A percentile compares a stretch with the other conserved stretches of the same genome.
Conservation (phyloP, 2,888 invertebrate genomes). For the Eupithecia exiguata region DNA sequence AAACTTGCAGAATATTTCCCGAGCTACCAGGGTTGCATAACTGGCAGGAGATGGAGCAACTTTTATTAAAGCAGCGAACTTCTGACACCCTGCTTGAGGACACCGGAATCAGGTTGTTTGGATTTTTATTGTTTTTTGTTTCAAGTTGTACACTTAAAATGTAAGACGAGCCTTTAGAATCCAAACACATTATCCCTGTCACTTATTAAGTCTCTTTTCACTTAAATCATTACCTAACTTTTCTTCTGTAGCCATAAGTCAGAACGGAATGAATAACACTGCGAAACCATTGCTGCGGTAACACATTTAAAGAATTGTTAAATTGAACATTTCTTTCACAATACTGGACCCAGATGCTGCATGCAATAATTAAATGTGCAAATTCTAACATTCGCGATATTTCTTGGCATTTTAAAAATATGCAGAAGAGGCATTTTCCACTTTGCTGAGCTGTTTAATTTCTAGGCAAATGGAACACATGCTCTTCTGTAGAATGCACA, state of each 20-base stretch:
- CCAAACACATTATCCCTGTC: neutral
- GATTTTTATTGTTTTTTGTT: neutral
- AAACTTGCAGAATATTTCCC: slow-evolving; percentile 40
- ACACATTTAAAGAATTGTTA: neutral
- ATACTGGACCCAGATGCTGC: neutral
- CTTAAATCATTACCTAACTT: neutral
- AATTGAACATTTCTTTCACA: neutral
- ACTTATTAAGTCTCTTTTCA: neutral
- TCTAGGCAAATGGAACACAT: neutral
- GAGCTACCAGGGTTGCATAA: slow-evolving; percentile 39
- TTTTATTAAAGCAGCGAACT: slow-evolving; percentile 38
- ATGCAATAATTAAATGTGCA: neutral
- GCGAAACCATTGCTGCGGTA: neutral
- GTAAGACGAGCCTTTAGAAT: neutral
- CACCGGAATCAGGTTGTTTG: slow-evolving; percentile 13
- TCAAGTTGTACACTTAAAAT: neutral
- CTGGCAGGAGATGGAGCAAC: slow-evolving; percentile 36
- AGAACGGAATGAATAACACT: neutral
- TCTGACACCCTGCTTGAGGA: slow-evolving; percentile 31
- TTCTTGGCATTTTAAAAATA: slow-evolving; percentile 2
- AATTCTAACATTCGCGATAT: neutral
- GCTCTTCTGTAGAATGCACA: neutral
- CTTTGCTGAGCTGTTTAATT: slow-evolving; percentile 6
- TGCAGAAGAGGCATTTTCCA: slow-evolving; percentile 2
- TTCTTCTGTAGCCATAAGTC: neutral